These are phyloP conservation scores for Microctonus aethiopoides DNA, from an alignment of 2,888 invertebrate species.

Conservation along the genomic window DNA sequence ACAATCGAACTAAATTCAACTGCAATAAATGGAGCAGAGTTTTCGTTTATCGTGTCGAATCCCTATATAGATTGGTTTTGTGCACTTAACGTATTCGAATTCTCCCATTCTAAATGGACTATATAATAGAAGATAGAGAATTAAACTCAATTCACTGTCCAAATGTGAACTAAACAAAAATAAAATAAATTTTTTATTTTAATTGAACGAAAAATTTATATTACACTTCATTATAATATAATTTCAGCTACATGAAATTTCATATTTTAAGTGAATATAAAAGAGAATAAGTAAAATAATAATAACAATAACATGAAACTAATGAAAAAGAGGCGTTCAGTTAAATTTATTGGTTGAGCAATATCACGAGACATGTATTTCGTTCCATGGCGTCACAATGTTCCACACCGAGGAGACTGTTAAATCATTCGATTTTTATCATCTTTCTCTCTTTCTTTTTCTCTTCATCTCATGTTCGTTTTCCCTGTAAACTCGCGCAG, in stretches of 20 bases:
- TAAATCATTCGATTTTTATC: constrained; percentile 55
- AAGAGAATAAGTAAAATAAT: constrained; percentile 12
- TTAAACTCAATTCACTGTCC: neutral
- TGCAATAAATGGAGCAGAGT: constrained; percentile 11
- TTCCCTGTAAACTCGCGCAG: constrained; percentile 19
- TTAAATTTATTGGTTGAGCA: constrained; percentile 50
- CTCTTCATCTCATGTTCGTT: constrained; percentile 5
- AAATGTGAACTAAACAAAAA: neutral
- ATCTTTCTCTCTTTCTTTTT: constrained; percentile 14
- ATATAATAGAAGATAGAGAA: neutral
- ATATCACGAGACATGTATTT: constrained; percentile 49
- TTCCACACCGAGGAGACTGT: constrained; percentile 45
- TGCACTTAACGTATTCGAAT: neutral
- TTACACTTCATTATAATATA: neutral
- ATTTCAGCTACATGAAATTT: neutral
- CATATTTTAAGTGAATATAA: neutral
- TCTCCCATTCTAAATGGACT: neutral
- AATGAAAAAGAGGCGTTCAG: constrained; percentile 27
- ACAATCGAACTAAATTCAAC: neutral
- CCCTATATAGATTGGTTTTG: constrained; percentile 9
- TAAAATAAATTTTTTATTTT: neutral
- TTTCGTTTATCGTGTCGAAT: constrained; percentile 15
- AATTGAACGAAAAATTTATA: neutral
- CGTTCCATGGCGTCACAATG: constrained; percentile 50
- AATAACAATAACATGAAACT: neutral